These are phyloP conservation scores for Enteromius treurensis DNA, from an alignment of 2,797 vertebrate species.

Conservation along the genomic window DNA sequence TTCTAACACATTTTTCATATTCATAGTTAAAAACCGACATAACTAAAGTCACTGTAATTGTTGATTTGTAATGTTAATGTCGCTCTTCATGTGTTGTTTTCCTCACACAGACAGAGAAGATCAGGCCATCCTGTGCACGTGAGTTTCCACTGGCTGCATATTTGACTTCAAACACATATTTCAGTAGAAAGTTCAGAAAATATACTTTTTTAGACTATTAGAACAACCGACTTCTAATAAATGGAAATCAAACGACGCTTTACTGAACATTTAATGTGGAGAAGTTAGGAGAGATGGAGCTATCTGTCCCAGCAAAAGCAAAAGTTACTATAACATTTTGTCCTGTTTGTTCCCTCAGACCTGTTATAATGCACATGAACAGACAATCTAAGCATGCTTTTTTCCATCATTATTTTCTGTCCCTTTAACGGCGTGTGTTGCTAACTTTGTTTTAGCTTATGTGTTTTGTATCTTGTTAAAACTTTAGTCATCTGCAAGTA, in stretches of 20 bases:
- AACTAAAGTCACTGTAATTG: background rate
- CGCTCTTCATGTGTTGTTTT: background rate
- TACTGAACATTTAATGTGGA: background rate
- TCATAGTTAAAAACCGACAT: background rate
- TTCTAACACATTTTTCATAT: background rate
- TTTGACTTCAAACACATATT: conserved; percentile 45
- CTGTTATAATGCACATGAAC: background rate
- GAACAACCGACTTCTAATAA: background rate
- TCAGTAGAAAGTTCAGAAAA: background rate
- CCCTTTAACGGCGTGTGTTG: background rate
- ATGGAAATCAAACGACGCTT: background rate
- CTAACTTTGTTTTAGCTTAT: conserved; percentile 29
- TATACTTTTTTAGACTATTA: background rate
- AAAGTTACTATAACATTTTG: background rate
- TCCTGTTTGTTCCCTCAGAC: background rate
- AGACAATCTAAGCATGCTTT: conserved; percentile 18
- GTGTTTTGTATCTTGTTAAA: conserved; percentile 5
- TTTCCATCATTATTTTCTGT: conserved; percentile 19
- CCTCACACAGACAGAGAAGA: conserved; percentile 87
- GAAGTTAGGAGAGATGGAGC: background rate
- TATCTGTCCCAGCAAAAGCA: conserved; percentile 4
- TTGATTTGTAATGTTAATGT: background rate
- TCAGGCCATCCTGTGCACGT: conserved; percentile 95
- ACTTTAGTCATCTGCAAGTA: conserved; percentile 42
- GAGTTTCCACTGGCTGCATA: conserved; percentile 72